Base-by-base conservation (phyloP, 2,113 vertebrate species). In the Brevimyrus niger region DNA sequence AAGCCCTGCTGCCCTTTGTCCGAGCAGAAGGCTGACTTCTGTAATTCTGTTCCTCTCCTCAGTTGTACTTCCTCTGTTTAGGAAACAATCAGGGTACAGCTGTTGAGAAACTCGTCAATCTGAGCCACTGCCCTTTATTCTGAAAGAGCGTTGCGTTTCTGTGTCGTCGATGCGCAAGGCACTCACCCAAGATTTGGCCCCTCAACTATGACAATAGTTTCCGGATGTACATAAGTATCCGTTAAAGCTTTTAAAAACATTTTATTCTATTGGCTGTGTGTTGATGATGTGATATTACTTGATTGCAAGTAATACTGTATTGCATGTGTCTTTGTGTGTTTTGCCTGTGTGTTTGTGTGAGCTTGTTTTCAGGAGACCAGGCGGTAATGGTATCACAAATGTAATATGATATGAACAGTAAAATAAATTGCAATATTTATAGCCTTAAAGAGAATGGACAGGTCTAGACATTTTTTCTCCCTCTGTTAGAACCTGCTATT, bases 281-380 rank as follows among this genome's bases (percentile, higher is more conserved):
- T 90, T 82, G 31, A 46, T 90, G 61, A 38, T 88, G 73, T 88
- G 85, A 88, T 89, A 83, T 91, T 92, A 91, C 91, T 91, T 87
- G 89, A 92, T 91, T 83, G 47, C 73, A 88, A 83, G 58, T 82
- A 84, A 89, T 90, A 89, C 48, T 89, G 76, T 88, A 76, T 90
- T 87, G 89, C 92, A 94, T 93, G 93, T 93, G 91, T 91, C 88
- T 92, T 90, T 91, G 83, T 89, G 89, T 89, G 50, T 87, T 69
- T 87, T 93, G 93, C 84, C 53, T 84, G 61, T 76, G 58, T 90
- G 90, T 90, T 84, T 89, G 55, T 90, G 90, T 92, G 91, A 47
- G 85, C 73, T 61, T 76, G 91, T 95, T 95, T 95, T 94, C 93
- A 84, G 88, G 92, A 91, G 38, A 89, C 87, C 94, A 91, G 91